Evolutionary conservation across 2,888 invertebrate genomes (phyloP), one percentile per base, ranked within the genome.

Genomic region (Synergus laeviventris): DNA sequence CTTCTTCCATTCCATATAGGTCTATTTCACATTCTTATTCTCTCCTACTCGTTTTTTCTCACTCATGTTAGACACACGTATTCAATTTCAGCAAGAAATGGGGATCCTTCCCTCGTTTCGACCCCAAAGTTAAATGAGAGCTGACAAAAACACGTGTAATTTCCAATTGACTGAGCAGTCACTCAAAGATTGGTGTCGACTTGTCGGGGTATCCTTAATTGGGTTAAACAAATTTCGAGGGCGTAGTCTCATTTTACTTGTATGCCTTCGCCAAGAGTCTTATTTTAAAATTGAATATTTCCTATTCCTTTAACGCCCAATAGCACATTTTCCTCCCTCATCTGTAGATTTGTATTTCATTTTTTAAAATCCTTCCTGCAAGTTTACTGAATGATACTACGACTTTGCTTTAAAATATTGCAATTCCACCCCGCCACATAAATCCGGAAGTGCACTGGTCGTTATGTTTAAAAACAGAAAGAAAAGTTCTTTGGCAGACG

Each of bases 71-170:
- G 84, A 78, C 79, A 61, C 78, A 75, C 76, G 59, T 49, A 64
- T 76, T 74, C 39, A 11, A 54, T 66, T 45, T 59, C 74, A 59
- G 16, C 21, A 18, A 39, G 74, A 56, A 74, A 21, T 64, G 70
- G 76, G 70, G 73, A 66, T 61, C 73, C 56, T 76, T 76, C 77
- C 70, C 49, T 70, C 76, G 79, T 70, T 56, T 74, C 73, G 76
- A 74, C 78, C 24, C 76, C 16, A 42, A 73, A 78, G 85, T 83
- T 84, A 84, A 86, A 87, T 76, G 85, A 82, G 86, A 86, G 78
- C 85, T 87, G 87, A 86, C 88, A 85, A 84, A 86, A 87, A 88
- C 88, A 88, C 87, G 87, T 88, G 88, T 88, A 88, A 87, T 83
- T 88, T 88, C 86, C 87, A 84, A 87, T 87, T 82, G 87, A 85